Conservation (phyloP, 2,797 vertebrate species). For the Pachyuromys duprasi region DNA sequence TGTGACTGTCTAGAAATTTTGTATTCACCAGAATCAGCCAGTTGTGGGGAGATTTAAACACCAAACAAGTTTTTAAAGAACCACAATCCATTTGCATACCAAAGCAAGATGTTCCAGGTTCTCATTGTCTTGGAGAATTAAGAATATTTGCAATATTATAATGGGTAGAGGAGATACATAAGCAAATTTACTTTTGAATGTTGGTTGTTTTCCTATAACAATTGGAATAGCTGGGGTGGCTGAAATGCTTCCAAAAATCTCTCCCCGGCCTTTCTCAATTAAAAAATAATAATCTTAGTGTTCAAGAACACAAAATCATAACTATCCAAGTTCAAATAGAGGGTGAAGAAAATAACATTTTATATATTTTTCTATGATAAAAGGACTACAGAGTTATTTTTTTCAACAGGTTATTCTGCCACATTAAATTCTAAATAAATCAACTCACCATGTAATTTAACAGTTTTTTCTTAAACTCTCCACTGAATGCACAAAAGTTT, state of each 20-base stretch:
- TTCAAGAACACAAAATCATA: neutral
- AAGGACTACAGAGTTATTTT: slow-evolving; percentile 44
- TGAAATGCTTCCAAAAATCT: neutral
- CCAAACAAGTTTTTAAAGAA: neutral
- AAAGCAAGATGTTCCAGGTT: neutral
- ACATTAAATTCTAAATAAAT: slow-evolving; percentile 63
- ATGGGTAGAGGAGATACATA: neutral
- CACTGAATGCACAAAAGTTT: neutral
- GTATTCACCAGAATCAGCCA: neutral
- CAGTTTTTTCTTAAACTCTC: slow-evolving; percentile 47
- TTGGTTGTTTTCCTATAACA: neutral
- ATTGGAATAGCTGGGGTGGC: neutral
- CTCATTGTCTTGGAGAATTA: neutral
- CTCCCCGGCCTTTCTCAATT: neutral
- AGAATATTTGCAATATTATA: neutral
- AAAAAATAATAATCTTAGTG: neutral
- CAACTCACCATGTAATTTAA: neutral
- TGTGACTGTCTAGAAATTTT: neutral
- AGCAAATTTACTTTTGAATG: neutral
- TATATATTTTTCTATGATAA: neutral
- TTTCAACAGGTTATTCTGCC: slow-evolving; percentile 51
- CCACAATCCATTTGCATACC: neutral
- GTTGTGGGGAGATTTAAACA: neutral
- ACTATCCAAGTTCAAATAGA: neutral
- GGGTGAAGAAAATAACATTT: neutral